Evolutionary conservation across 2,113 vertebrate genomes (phyloP), one percentile per base, ranked within the genome.

Genomic region (Oreotrochilus melanogaster): DNA sequence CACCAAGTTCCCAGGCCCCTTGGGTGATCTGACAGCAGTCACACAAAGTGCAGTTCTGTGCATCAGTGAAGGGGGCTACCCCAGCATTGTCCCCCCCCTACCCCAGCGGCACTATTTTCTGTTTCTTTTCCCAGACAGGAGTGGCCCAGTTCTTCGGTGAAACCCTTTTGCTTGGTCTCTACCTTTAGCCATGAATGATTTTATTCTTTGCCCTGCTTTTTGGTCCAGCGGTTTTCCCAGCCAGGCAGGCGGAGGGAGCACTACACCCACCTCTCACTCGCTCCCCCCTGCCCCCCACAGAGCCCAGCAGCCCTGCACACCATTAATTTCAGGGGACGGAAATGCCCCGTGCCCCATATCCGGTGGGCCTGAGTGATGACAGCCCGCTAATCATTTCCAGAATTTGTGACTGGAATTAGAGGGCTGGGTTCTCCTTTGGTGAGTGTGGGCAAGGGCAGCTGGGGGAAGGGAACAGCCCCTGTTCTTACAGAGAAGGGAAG

Each of bases 221-320:
- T 95, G 96, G 75, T 95, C 92, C 86, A 95, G 91, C 14, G 2
- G 86, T 96, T 96, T 97, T 96, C 95, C 91, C 91, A 95, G 91
- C 21, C 0, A 0, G 79, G 72, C 17, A 24, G 67, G 74, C 3
- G 0, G 69, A 47, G 64, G 66, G 70, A 79, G 16, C 6, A 1
- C 74, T 39, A 81, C 88, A 78, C 33, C 35, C 71, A 51, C 43
- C 27, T 25, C 71, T 60, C 45, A 1, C 18, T 54, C 3, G 1
- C n/a, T 31, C 72, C 43, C 76, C 62, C 60, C 76, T 91, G 89
- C 56, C 64, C 0, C 1, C 83, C 2, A 3, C 74, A 84, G 78
- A 74, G 73, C 76, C 85, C 51, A 51, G 83, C 88, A 91, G 71
- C 75, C 65, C 94, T 61, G 76, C 71, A 92, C 82, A 64, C 28